Evolutionary conservation across 2,888 invertebrate species (phyloP), one percentile per base, ranked within the genome.

Genomic region (Venusia cambrica): DNA sequence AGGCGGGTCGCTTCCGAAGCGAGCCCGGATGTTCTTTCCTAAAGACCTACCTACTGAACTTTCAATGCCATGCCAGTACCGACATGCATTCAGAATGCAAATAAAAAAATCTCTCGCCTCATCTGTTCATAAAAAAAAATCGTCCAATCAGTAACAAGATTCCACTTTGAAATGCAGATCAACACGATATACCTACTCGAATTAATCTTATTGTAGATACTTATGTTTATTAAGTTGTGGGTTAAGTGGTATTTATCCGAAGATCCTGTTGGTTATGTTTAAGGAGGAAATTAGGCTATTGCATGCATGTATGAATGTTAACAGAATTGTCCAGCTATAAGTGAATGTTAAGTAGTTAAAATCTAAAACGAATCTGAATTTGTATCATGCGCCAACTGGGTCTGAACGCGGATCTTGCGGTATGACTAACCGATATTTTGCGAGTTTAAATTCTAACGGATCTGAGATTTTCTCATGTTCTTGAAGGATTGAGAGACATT

Each of bases 1-100:
- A 71, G 75, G 67, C 70, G 72, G 64, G 62, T 65, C 71, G 73
- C 73, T 81, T 79, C 83, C 83, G 79, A 51, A 44, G 62, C 59
- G 62, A 65, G 64, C 60, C 72, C 77, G 78, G 78, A 79, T 79
- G 70, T 75, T 54, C 64, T 58, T 67, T 66, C 66, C 68, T 48
- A 54, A 39, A 70, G 66, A 62, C 67, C 68, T 71, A 70, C 65
- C 63, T 71, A 70, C 65, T 63, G 64, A 61, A 59, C 59, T 58
- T 59, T 32, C 56, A 53, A n/a, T n/a, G n/a, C n/a, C n/a, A n/a
- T n/a, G n/a, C 52, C 48, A 49, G 39, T 51, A 26, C 33, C 21
- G 42, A 38, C 27, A 29, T 34, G 28, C 14, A 32, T 41, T 27
- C 29, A 34, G 26, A 21, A 30, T 38, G 37, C 45, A 39, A 41